A percentile compares a stretch with the other conserved stretches of the same genome.
Evolutionary conservation across 2,797 vertebrate genomes (phyloP).

Genomic region (Columba guinea): DNA sequence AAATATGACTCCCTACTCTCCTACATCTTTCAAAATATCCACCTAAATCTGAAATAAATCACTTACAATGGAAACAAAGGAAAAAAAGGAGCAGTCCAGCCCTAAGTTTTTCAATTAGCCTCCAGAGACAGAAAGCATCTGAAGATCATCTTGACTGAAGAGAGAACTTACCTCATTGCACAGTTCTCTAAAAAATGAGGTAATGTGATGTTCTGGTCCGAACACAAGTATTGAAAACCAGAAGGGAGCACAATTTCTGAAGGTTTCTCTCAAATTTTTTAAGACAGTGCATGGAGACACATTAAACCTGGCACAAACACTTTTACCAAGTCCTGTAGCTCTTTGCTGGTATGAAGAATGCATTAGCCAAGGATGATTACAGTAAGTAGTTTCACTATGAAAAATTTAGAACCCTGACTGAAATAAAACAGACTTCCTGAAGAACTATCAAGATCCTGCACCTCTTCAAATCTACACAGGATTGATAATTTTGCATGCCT

Average conservation of each 20-base stretch:
- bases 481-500: not conserved
- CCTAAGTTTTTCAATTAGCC: not conserved
- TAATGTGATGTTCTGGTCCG: not conserved
- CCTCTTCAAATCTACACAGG: not conserved
- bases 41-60: not conserved
- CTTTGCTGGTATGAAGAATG: conserved; percentile 4
- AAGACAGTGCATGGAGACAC: not conserved
- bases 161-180: not conserved
- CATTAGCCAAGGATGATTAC: conserved; percentile 22
- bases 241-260: not conserved
- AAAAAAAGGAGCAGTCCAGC: not conserved
- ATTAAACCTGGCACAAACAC: not conserved
- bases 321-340: not conserved
- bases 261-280: not conserved
- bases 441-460: not conserved
- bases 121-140: not conserved
- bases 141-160: not conserved
- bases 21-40: not conserved
- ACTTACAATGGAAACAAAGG: not conserved
- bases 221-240: not conserved
- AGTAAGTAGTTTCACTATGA: conserved; percentile 1
- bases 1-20: not conserved
- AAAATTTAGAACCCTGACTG: conserved; percentile 8
- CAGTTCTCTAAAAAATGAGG: not conserved
- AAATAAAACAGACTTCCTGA: conserved; percentile 37